Conservation (phyloP, 2,113 vertebrate genomes). For the Pterocles gutturalis region DNA sequence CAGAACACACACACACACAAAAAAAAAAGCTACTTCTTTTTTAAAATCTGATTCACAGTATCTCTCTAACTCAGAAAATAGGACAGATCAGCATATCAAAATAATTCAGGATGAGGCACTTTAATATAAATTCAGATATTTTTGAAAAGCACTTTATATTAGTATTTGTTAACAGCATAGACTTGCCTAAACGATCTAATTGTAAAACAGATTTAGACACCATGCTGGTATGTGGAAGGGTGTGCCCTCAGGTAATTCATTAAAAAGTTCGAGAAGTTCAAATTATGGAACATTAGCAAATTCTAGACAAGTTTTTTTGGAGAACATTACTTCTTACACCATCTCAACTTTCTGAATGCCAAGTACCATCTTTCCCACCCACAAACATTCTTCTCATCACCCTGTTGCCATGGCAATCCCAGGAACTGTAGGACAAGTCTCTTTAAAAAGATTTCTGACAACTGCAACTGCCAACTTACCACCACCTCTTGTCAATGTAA, state of each 20-base stretch:
- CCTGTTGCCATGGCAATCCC: conserved; percentile 23
- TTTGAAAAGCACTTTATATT: not conserved
- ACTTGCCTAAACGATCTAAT: not conserved
- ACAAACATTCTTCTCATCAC: conserved; percentile 16
- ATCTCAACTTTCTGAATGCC: conserved; percentile 3
- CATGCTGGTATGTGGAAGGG: not conserved
- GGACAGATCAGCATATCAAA: not conserved
- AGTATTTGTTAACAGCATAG: not conserved
- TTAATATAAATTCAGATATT: not conserved
- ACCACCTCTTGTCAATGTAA: conserved; percentile 39
- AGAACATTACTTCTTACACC: not conserved
- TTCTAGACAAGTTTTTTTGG: not conserved
- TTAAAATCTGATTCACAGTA: not conserved
- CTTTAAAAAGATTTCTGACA: conserved; percentile 33
- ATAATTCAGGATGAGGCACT: not conserved
- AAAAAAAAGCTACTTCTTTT: not conserved
- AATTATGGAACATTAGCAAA: not conserved
- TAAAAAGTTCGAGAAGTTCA: not conserved
- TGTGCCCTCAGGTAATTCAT: not conserved
- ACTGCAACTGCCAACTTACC: conserved; percentile 29
- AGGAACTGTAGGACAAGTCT: conserved; percentile 9
- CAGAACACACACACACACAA: not conserved
- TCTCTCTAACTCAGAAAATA: not conserved
- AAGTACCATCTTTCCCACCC: conserved; percentile 23
- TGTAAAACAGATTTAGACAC: not conserved